Conservation (phyloP, 2,113 vertebrate genomes). For the Podarcis cretensis region DNA sequence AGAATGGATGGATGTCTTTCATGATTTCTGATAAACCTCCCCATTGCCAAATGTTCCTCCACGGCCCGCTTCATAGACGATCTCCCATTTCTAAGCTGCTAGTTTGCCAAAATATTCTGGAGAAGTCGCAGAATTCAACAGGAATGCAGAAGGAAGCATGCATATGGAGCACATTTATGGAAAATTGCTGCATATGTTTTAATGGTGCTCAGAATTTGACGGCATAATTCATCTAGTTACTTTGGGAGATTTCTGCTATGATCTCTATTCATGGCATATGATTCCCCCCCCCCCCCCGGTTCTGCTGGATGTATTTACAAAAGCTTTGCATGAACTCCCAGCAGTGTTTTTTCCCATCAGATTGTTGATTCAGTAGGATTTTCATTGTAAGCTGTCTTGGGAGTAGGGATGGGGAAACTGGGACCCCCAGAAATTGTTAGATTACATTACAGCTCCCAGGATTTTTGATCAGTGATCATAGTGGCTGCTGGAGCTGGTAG, state of each 20-base stretch:
- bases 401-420: background rate
- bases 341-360: background rate
- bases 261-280: background rate
- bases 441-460: background rate
- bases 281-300: too few relatives aligned
- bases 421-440: background rate
- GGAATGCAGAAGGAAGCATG: background rate
- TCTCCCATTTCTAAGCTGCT: background rate
- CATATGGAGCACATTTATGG: background rate
- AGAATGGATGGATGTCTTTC: background rate
- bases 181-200: background rate
- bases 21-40: background rate
- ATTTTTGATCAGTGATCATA: background rate
- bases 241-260: background rate
- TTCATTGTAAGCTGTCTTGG: background rate
- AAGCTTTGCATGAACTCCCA: background rate
- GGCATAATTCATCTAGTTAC: background rate
- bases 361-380: background rate
- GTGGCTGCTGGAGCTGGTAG: background rate
- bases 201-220: background rate
- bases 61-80: background rate
- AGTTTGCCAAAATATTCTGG: background rate
- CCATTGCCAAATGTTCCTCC: background rate
- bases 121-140: background rate
- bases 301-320: background rate